Evolutionary conservation across 2,113 vertebrate species (phyloP).

Genomic region (Seriola aureovittata): DNA sequence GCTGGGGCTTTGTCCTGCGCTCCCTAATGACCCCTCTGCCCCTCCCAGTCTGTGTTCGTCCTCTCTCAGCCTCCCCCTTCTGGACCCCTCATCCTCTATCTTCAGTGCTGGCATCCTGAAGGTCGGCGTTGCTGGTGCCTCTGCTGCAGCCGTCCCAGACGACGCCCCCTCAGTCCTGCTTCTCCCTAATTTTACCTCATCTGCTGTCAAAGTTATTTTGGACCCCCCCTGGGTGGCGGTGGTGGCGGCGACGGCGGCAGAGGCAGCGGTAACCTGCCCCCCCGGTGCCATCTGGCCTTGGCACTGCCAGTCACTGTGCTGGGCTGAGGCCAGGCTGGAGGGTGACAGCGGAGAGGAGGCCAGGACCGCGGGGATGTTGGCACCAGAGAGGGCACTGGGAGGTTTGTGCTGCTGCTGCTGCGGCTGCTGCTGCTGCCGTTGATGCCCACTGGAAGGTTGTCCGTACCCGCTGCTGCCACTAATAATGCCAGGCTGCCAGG

Average conservation of each 20-base stretch:
- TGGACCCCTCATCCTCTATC: conserved; percentile 52
- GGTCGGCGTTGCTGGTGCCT: conserved; percentile 76
- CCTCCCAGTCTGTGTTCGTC: conserved; percentile 22
- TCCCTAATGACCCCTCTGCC: conserved; percentile 65
- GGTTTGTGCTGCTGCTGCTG: conserved; percentile 62
- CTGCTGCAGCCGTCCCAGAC: not conserved
- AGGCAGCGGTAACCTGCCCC: conserved; percentile 69
- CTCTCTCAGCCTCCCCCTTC: conserved; percentile 30
- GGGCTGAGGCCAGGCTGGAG: conserved; percentile 49
- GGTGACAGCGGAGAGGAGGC: conserved; percentile 59
- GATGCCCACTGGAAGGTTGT: conserved; percentile 70
- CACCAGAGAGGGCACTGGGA: conserved; percentile 37
- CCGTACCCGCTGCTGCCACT: conserved; percentile 59
- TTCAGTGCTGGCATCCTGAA: conserved; percentile 74
- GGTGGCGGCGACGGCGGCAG: not conserved
- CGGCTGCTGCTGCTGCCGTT: conserved; percentile 70
- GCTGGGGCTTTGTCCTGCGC: conserved; percentile 79
- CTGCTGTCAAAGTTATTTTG: conserved; percentile 81
- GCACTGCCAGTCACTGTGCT: conserved; percentile 58
- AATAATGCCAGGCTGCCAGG: conserved; percentile 75
- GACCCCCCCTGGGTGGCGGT: conserved; percentile 66
- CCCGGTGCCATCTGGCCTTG: conserved; percentile 78
- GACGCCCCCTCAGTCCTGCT: conserved; percentile 19
- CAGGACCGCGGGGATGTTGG: conserved; percentile 53
- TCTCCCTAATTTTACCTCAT: conserved; percentile 77